phyloP scores from a whole-genome alignment of 2,797 vertebrate species.

The Spinus pinus region DNA sequence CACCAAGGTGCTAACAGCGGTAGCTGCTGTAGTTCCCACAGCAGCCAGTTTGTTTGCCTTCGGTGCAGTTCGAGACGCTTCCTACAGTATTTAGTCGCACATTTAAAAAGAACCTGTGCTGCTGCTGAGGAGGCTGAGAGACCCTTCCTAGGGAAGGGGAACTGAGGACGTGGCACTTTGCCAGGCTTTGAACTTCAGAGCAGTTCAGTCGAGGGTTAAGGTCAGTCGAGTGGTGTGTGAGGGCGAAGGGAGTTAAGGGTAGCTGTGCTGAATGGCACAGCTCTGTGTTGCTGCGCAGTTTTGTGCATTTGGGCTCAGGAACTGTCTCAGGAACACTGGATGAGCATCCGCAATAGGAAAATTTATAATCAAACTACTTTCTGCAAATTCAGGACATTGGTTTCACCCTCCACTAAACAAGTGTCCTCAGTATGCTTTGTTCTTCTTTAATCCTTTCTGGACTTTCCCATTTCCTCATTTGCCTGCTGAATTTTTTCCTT shows the following conservation, averaged over 20 bases:
- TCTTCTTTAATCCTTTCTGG: neutral
- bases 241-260: neutral
- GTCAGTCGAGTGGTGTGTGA: neutral
- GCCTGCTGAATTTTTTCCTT: neutral
- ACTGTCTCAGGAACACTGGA: neutral
- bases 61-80: neutral
- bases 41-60: slow-evolving; percentile 1
- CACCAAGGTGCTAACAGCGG: neutral
- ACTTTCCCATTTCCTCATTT: neutral
- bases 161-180: neutral
- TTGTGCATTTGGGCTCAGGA: neutral
- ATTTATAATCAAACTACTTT: neutral
- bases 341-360: neutral
- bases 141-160: neutral
- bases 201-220: neutral
- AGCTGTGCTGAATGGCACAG: neutral
- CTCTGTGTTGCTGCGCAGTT: neutral
- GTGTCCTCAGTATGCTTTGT: neutral
- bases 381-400: neutral
- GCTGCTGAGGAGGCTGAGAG: neutral
- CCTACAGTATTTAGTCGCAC: neutral
- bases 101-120: neutral
- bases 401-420: neutral
- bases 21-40: neutral
- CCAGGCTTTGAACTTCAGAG: neutral